Base-by-base conservation (phyloP, 2,797 vertebrate genomes). In the Gymnocypris eckloni region DNA sequence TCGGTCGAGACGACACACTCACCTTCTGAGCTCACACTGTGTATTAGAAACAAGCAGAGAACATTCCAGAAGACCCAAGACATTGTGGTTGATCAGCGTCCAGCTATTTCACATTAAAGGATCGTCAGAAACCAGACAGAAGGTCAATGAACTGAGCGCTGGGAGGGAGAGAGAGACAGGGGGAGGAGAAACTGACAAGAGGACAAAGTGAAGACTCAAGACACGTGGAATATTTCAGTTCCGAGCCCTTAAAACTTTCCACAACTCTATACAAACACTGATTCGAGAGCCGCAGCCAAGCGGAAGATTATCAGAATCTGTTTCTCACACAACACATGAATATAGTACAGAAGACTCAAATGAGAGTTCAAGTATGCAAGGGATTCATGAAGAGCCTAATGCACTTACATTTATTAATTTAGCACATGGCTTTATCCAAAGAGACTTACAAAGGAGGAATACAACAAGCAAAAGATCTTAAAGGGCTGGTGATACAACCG, bases 61-160 rank as follows among this genome's bases (percentile, higher is more conserved):
- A 90, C 79, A 22, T 84, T 90, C 76, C 79, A 79, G 79, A 89
- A 85, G 69, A 91, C 82, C 83, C 85, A 79, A 83, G 81, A 82
- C 90, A 91, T 92, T 81, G 77, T 82, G 59, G 56, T 72, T 56
- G 84, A 13, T 86, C 77, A 80, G 79, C 79, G 72, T 66, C 76
- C 85, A 81, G 79, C 66, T 61, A 76, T 75, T 86, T 83, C 84
- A 78, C 85, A 66, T 85, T 78, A 88, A 54, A 88, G 76, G 79
- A 82, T 18, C 50, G 81, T 82, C 72, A 83, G 81, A 89, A 82
- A 81, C 73, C 81, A 86, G 76, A 37, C 77, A 73, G 73, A 25
- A 90, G 91, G 89, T 90, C 89, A 89, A 82, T 87, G 85, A 90
- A 89, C 90, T 81, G 54, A 86, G 77, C 82, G 71, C 78, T 33